Evolutionary conservation across 92 coral and sea anemone species (phyloP).

Genomic region (Actinernus sp.): DNA sequence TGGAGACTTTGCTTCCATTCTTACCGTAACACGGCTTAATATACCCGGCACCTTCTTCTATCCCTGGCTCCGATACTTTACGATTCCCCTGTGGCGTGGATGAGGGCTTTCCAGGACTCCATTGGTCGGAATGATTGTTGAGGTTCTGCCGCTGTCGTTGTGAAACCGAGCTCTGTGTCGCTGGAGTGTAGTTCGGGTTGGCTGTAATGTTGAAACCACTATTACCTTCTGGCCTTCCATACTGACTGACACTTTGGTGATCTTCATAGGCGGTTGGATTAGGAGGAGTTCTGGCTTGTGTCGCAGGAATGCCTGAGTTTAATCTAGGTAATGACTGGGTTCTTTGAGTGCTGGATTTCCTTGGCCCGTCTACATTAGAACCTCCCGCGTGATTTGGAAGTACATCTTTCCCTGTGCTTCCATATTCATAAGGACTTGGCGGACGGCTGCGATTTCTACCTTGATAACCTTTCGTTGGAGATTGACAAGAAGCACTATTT

Average conservation of each 20-base stretch:
- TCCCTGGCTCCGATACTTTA: conserved; percentile 1
- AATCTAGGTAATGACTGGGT: conserved; percentile 1
- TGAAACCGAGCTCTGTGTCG: conserved; percentile 4
- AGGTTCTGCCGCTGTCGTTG: no score
- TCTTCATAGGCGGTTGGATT: no score
- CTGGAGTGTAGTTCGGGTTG: conserved; percentile 13
- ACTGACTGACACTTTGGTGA: background rate
- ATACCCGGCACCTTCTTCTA: conserved; percentile 6
- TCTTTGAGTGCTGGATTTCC: background rate
- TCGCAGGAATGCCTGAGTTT: background rate
- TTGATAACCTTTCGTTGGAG: background rate
- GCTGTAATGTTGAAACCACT: conserved; percentile 11
- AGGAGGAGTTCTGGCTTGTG: no score
- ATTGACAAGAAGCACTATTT: background rate
- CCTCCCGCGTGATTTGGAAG: background rate
- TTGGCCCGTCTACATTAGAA: no score
- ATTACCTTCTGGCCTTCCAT: background rate
- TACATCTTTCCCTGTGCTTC: conserved; percentile 16
- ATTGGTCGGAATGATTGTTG: background rate
- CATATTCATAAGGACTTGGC: conserved; percentile 38
- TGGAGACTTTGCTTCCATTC: conserved; percentile 7
- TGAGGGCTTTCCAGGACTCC: background rate
- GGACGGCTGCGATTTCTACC: conserved; percentile 9
- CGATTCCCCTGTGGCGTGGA: background rate
- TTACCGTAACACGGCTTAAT: conserved; percentile 27